These are phyloP conservation scores for Phodopus roborovskii DNA, from an alignment of 2,113 vertebrate genomes.

Conservation along the genomic window DNA sequence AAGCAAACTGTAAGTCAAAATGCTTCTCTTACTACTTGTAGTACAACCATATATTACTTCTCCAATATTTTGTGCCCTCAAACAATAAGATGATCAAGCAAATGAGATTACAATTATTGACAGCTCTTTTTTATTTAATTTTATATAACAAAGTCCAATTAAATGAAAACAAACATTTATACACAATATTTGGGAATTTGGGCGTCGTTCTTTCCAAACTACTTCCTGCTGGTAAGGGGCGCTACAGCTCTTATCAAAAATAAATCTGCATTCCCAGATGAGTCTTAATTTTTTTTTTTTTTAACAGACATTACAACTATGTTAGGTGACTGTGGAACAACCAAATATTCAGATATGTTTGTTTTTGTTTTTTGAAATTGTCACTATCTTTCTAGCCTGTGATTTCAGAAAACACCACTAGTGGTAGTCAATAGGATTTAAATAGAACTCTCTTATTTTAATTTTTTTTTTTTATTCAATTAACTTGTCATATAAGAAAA, in stretches of 20 bases:
- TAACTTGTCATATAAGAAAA: neutral
- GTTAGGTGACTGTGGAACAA: rapidly evolving
- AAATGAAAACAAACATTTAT: no score
- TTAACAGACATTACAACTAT: neutral
- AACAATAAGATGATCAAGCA: neutral
- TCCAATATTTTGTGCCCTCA: neutral
- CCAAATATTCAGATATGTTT: neutral
- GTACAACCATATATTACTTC: neutral
- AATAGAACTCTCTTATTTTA: neutral
- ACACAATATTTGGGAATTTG: no score
- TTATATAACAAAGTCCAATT: no score
- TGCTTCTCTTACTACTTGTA: neutral
- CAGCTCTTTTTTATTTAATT: no score
- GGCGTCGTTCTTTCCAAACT: no score
- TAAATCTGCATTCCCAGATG: rapidly evolving
- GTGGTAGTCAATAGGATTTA: neutral
- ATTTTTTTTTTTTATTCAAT: neutral
- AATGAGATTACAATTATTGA: neutral
- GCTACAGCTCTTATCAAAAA: neutral
- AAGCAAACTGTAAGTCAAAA: neutral
- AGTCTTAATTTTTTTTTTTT: neutral
- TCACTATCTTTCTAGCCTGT: neutral
- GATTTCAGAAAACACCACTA: neutral
- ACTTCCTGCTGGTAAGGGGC: no score
- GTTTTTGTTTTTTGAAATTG: neutral